A percentile compares a stretch with the other conserved stretches of the same genome.
Conservation (phyloP, 2,888 invertebrate genomes). For the Phrixothrix hirtus region DNA sequence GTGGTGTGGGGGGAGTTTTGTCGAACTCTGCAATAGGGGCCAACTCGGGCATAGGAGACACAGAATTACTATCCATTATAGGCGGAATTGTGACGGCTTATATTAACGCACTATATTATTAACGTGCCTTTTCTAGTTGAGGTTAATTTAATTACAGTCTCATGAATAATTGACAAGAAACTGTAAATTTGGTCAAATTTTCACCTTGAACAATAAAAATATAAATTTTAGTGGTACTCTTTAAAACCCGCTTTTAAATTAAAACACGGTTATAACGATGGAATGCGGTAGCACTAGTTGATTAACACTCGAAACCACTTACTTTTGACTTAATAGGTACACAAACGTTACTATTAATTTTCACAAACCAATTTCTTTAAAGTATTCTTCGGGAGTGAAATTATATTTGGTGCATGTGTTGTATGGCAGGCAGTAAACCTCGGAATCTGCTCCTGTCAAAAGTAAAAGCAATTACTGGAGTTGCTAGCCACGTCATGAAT, state of each 20-base stretch:
- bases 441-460: conserved; percentile 21
- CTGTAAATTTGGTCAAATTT: neutral
- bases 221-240: neutral
- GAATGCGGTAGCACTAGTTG: neutral
- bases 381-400: too few species aligned
- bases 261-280: neutral
- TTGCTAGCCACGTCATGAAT: conserved; percentile 3
- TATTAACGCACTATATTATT: conserved; percentile 12
- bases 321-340: too few species aligned
- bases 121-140: conserved; percentile 3
- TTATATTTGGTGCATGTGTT: conserved; percentile 5
- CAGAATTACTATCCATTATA: conserved; percentile 68
- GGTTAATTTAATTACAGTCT: conserved; percentile 3
- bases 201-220: neutral
- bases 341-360: too few species aligned
- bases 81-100: conserved; percentile 15
- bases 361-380: too few species aligned
- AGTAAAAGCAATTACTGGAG: conserved; percentile 24
- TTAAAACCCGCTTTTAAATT: neutral
- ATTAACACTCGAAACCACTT: too few species aligned
- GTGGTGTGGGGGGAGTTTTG: conserved; percentile 69
- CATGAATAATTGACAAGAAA: neutral
- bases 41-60: conserved; percentile 69
- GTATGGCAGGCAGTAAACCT: conserved; percentile 10
- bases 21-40: conserved; percentile 74